These are phyloP conservation scores for Tokudaia tokunoshimensis DNA, from an alignment of 2,797 vertebrate species.

Conservation along the genomic window DNA sequence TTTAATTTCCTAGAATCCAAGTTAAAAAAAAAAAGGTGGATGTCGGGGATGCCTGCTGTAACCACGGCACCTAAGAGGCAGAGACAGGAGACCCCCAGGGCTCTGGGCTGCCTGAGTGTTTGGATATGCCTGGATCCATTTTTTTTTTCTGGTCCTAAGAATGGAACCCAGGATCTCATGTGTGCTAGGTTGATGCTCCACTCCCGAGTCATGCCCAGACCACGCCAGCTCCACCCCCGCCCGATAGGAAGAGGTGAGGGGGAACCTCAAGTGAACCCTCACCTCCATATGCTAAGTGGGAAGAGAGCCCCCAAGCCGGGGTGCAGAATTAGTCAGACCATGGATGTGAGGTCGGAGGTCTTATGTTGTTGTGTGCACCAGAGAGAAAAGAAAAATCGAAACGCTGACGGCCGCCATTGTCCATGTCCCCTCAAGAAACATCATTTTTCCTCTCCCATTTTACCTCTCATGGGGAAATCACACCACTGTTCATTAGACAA, in stretches of 20 bases:
- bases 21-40: neutral
- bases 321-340: neutral
- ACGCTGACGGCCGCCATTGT: accelerated
- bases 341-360: neutral
- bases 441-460: neutral
- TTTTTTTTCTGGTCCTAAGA: neutral
- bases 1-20: neutral
- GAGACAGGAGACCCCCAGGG: neutral
- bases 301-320: neutral
- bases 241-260: neutral
- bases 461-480: neutral
- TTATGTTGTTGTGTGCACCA: neutral
- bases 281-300: neutral
- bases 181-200: neutral
- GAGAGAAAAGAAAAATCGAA: neutral
- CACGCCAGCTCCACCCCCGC: neutral
- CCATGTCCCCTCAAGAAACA: neutral
- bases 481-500: neutral
- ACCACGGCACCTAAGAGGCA: neutral
- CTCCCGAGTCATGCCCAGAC: neutral
- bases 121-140: accelerated
- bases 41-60: neutral
- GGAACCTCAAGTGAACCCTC: neutral
- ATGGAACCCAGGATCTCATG: neutral
- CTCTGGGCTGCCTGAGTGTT: neutral